Base-by-base conservation (phyloP, 2,797 vertebrate genomes). In the Oceanodroma leucorhoa region DNA sequence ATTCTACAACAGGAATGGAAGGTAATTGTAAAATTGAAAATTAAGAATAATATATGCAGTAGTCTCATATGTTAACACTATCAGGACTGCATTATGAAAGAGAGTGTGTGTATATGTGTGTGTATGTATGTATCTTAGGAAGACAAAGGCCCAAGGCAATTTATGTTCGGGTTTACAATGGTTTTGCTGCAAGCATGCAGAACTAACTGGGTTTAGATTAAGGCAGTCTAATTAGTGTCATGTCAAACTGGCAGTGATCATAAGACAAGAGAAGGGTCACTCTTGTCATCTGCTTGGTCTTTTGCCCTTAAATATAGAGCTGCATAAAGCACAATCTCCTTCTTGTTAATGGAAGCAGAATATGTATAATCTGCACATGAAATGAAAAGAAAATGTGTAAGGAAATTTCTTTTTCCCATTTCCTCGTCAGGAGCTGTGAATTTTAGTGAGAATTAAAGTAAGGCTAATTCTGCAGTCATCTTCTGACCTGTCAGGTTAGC, bases 401-500 rank as follows among this genome's bases (percentile, higher is more conserved):
- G 97, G 96, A 98, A 98, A 98, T 98, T 98, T 97, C 97, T 98
- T 97, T 97, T 97, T 96, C 98, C 98, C 97, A 96, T 98, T 98
- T 98, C 98, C 98, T 98, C 98, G 97, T 98, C 98, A 98, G 97
- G 97, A 98, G 98, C 98, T 98, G 98, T 98, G 97, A 98, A 98
- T 98, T 98, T 98, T 97, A 97, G 96, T 97, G 97, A 98, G 98
- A 98, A 98, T 98, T 98, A 98, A 98, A 98, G 98, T 96, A 97
- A 98, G 98, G 98, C 98, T 98, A 98, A 98, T 98, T 99, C 98
- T 96, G 97, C 97, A 97, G 98, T 98, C 98, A 98, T 97, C 98
- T 98, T 97, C 97, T 98, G 98, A 98, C 98, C 98, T 98, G 98
- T 99, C 98, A 99, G 98, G 98, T 98, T 98, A 98, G 98, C 98